A percentile compares a stretch with the other conserved stretches of the same genome.
Evolutionary conservation across 2,888 invertebrate species (phyloP).

Genomic region (Cheilosia urbana): DNA sequence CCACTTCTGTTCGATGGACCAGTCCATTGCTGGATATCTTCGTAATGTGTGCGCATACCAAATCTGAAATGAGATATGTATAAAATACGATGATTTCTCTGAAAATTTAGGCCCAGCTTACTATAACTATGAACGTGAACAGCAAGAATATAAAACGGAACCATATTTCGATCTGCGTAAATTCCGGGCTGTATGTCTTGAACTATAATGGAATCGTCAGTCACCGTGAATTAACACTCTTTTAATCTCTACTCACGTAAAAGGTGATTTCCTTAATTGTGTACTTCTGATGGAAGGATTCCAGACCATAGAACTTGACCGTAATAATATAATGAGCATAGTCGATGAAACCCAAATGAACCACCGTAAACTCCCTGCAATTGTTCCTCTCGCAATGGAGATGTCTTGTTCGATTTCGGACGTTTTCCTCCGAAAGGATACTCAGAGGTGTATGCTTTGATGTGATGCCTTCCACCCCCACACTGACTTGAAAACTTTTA

Average conservation of each 20-base stretch:
- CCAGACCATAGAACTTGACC: constrained; percentile 92
- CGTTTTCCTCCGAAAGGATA: constrained; percentile 87
- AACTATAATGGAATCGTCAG: constrained; percentile 88
- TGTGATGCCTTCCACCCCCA: constrained; percentile 92
- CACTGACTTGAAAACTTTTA: constrained; percentile 93
- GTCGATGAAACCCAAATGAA: constrained; percentile 95
- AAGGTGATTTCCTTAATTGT: constrained; percentile 92
- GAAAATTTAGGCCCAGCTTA: constrained; percentile 85
- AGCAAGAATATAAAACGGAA: constrained; percentile 96
- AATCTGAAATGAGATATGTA: constrained; percentile 87
- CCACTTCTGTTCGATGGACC: constrained; percentile 99
- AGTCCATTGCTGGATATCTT: constrained; percentile 94
- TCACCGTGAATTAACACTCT: background rate
- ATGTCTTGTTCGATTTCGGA: constrained; percentile 92
- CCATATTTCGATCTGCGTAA: constrained; percentile 99
- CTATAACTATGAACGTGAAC: constrained; percentile 93
- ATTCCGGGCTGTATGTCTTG: constrained; percentile 97
- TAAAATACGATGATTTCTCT: background rate
- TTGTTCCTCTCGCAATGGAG: constrained; percentile 91
- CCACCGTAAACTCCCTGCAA: constrained; percentile 94
- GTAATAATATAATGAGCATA: constrained; percentile 95
- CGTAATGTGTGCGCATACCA: constrained; percentile 96
- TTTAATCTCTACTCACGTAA: constrained; percentile 87
- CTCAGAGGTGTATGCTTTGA: constrained; percentile 89
- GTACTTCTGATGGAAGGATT: constrained; percentile 93